These are phyloP conservation scores for Coracopsis vasa DNA, from an alignment of 2,113 vertebrate species.

Conservation along the genomic window DNA sequence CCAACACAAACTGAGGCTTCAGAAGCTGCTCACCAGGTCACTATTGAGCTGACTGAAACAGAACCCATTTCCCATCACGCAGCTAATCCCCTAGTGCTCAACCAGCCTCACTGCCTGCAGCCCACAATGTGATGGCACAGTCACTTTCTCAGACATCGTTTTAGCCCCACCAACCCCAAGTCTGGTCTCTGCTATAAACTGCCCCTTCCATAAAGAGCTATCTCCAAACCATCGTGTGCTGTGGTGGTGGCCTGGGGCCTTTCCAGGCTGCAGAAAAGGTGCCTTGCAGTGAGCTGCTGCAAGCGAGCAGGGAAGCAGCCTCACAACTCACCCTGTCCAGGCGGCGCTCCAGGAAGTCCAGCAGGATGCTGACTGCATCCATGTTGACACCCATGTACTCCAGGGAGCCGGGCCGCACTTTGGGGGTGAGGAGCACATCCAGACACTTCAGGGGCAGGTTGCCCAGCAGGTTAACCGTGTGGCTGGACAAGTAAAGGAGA, in stretches of 20 bases:
- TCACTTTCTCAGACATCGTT: neutral
- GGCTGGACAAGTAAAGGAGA: slow-evolving; percentile 60
- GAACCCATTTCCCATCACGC: too few species aligned
- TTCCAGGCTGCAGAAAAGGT: too few species aligned
- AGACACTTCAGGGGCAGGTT: slow-evolving; percentile 89
- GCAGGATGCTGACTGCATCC: slow-evolving; percentile 86
- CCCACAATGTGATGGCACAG: neutral
- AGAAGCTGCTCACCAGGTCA: neutral
- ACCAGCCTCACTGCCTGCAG: neutral
- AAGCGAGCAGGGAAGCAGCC: fast-evolving
- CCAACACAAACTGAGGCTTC: neutral
- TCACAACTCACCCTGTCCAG: slow-evolving; percentile 82
- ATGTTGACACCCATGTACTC: slow-evolving; percentile 94
- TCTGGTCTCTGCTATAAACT: neutral
- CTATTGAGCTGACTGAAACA: neutral
- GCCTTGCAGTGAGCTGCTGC: neutral
- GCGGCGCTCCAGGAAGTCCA: slow-evolving; percentile 87
- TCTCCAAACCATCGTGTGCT: neutral
- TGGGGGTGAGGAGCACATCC: slow-evolving; percentile 86
- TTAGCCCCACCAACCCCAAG: neutral
- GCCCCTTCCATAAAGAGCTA: neutral
- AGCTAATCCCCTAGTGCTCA: neutral
- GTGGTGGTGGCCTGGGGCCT: neutral
- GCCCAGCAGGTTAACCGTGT: slow-evolving; percentile 88
- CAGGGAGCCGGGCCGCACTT: slow-evolving; percentile 81